These are phyloP conservation scores for Drosophila tani DNA, from an alignment of 1,140 invertebrate species.

Conservation along the genomic window DNA sequence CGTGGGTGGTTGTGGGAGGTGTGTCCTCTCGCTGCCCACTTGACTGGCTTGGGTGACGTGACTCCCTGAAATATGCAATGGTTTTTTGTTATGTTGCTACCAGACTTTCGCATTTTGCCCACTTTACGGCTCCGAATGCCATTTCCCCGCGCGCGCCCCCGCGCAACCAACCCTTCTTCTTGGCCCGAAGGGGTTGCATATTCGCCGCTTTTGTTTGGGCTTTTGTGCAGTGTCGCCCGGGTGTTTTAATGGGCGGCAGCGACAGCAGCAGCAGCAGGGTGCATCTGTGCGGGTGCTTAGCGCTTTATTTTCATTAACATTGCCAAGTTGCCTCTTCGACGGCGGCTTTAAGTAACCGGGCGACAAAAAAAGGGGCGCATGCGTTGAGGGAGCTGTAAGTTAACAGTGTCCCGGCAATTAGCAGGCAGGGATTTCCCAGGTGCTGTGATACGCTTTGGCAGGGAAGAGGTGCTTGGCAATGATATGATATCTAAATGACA, in stretches of 20 bases:
- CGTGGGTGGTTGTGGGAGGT: conserved; percentile 1
- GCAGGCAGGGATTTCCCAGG: neutral
- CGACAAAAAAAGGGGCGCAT: conserved; percentile 45
- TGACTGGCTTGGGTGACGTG: conserved; percentile 56
- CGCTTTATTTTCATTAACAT: conserved; percentile 77
- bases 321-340: conserved; percentile 61
- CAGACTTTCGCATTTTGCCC: conserved; percentile 67
- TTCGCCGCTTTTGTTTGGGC: conserved; percentile 47
- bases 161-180: neutral
- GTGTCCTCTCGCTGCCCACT: conserved; percentile 41
- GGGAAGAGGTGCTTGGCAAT: neutral
- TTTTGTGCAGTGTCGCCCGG: conserved; percentile 65
- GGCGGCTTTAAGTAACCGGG: conserved; percentile 55
- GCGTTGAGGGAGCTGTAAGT: conserved; percentile 52
- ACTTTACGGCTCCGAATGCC: conserved; percentile 74
- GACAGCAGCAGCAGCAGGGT: conserved; percentile 8
- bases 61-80: conserved; percentile 73
- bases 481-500: neutral
- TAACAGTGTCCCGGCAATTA: conserved; percentile 46
- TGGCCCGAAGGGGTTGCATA: conserved; percentile 37
- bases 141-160: conserved; percentile 4
- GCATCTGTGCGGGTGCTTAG: conserved; percentile 45
- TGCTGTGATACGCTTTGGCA: neutral
- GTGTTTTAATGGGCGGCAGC: conserved; percentile 72
- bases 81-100: conserved; percentile 60